Evolutionary conservation across 2,797 vertebrate genomes (phyloP).

Genomic region (Tragelaphus oryx): DNA sequence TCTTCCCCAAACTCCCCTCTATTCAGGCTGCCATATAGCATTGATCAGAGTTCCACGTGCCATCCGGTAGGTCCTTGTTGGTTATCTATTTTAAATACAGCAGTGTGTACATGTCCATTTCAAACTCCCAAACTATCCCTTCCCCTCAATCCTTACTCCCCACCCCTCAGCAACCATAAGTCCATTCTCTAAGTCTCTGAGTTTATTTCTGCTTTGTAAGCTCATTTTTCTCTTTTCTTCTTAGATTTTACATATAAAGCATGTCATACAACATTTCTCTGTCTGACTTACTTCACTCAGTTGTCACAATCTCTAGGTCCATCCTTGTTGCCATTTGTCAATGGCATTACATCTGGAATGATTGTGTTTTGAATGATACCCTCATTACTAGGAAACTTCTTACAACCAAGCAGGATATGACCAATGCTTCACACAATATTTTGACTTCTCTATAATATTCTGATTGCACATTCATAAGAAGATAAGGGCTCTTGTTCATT

Average conservation of each 20-base stretch:
- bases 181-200: background rate
- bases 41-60: background rate
- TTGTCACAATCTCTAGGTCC: background rate
- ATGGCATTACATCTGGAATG: background rate
- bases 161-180: background rate
- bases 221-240: background rate
- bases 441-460: constrained; percentile 13
- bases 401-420: background rate
- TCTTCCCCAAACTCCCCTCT: background rate
- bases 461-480: background rate
- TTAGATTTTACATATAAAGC: background rate
- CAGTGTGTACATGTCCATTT: background rate
- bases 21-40: background rate
- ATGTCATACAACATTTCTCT: background rate
- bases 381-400: background rate
- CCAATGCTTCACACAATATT: background rate
- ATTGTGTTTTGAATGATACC: background rate
- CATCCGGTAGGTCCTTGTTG: background rate
- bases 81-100: background rate
- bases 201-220: background rate
- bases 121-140: background rate
- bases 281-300: background rate
- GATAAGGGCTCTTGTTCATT: background rate
- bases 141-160: background rate
- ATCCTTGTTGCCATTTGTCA: background rate